phyloP scores from a whole-genome alignment of 2,888 invertebrate species.

The Amorpha juglandis region DNA sequence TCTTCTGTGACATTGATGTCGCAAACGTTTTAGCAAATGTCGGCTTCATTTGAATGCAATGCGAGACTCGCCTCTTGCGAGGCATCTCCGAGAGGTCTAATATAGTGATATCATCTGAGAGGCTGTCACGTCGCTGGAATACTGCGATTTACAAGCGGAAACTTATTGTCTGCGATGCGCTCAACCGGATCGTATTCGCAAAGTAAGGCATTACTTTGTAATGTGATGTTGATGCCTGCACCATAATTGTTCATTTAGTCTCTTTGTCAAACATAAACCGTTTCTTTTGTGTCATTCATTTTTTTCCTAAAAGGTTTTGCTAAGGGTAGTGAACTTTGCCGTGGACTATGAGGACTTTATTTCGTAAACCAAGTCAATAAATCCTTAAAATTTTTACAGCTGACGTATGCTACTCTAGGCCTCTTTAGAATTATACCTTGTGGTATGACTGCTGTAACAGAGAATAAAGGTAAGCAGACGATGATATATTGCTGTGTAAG shows the following conservation, averaged over 20 bases:
- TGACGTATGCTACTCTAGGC: no score
- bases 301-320: background rate
- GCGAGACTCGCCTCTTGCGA: conserved; percentile 35
- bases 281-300: background rate
- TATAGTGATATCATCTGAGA: conserved; percentile 52
- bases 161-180: conserved; percentile 47
- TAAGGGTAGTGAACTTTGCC: background rate
- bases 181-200: conserved; percentile 25
- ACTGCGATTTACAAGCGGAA: conserved; percentile 49
- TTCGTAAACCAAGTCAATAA: background rate
- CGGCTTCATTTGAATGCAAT: conserved; percentile 53
- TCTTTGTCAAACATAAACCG: background rate
- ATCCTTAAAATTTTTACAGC: no score
- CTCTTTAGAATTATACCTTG: no score
- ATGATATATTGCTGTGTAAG: no score
- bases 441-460: no score
- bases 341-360: background rate
- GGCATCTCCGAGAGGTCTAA: conserved; percentile 37
- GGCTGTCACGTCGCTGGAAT: conserved; percentile 44
- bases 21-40: conserved; percentile 33
- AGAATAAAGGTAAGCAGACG: no score
- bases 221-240: conserved; percentile 9
- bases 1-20: conserved; percentile 37
- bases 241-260: background rate
- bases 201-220: conserved; percentile 10